Base-by-base conservation (phyloP, 1,140 invertebrate genomes). In the Theocolax elegans region DNA sequence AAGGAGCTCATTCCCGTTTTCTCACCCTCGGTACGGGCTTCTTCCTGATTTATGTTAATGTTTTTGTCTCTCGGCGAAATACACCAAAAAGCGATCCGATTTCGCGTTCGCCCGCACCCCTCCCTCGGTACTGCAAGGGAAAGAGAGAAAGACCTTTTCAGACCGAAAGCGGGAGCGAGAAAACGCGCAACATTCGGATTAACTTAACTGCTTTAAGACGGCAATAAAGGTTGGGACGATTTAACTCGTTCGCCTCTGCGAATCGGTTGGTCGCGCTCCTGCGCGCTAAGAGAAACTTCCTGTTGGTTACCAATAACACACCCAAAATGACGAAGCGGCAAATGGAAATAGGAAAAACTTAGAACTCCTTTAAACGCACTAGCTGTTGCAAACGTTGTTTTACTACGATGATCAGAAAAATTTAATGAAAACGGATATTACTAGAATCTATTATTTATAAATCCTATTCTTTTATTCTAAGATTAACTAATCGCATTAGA, bases 41-140 rank as follows among this genome's bases (percentile, higher is more conserved):
- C 74, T 78, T 79, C 76, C 80, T 85, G 83, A 85, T 85, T 85
- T 85, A 85, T 84, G 82, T 83, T 85, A 85, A 85, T 85, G 83
- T 85, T 85, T 85, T 85, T 85, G 83, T 85, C 81, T 83, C 78
- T 74, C 75, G 76, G 78, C 78, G 77, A 83, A 81, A 85, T 84
- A 84, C 80, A 83, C 80, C 79, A 80, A 85, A 83, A 83, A 82
- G 79, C 81, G 82, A 83, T 84, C 79, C 80, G 76, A 80, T 77
- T 72, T 77, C 72, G 69, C 72, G 63, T 66, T 71, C 66, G 70
- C 51, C 58, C 17, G 42, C 27, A n/a, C 31, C 3, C n/a, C 17
- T 46, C 40, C 56, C 23, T 48, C 15, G 17, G n/a, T 54, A 27
- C 27, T 44, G 7, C 46, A 1, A 15, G 9, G 12, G 31, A n/a